Base-by-base conservation (phyloP, 2,797 vertebrate genomes). In the Poeciliopsis presidionis region DNA sequence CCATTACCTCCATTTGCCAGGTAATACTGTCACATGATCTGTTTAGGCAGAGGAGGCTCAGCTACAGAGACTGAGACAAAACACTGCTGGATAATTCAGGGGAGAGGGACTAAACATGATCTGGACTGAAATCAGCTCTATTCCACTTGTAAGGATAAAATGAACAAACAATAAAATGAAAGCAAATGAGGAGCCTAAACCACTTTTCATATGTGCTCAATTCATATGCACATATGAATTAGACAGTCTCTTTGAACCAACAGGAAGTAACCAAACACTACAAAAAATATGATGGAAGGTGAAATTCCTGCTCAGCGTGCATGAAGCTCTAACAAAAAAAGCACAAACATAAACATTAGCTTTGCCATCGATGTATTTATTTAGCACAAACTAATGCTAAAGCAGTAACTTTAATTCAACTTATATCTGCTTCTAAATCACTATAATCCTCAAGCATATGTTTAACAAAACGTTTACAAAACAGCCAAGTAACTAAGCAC, bases 1-100 rank as follows among this genome's bases (percentile, higher is more conserved):
- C 53, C 7, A 2, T 77, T 53, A 7, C 74, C 41, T 49, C 72
- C 57, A 81, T 86, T 81, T 82, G 83, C 84, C 85, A 88, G 84
- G 75, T 87, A 86, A 87, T 83, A 86, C 89, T 85, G 82, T 73
- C 75, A 89, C 72, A 84, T 75, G 77, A 80, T 81, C 69, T 63
- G 76, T 77, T 57, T 80, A 76, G 43, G 81, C 67, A 79, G 51
- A 84, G 73, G 80, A 51, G 75, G 81, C 65, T 92, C 39, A 84
- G 83, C 87, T 82, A 92, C 83, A 75, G 7, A 84, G 86, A 70
- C 79, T n/a, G 70, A 82, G 72, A 72, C 39, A 39, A 22, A 78
- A 67, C 77, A 80, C 63, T 74, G 65, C 25, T 53, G 9, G 6
- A 45, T 79, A 74, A 69, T 20, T 43, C 41, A 39, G 20, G 36